Percentiles rank a stretch among this genome's conserved stretches.
phyloP scores from a whole-genome alignment of 2,113 vertebrate species.

The Lanius collurio region DNA sequence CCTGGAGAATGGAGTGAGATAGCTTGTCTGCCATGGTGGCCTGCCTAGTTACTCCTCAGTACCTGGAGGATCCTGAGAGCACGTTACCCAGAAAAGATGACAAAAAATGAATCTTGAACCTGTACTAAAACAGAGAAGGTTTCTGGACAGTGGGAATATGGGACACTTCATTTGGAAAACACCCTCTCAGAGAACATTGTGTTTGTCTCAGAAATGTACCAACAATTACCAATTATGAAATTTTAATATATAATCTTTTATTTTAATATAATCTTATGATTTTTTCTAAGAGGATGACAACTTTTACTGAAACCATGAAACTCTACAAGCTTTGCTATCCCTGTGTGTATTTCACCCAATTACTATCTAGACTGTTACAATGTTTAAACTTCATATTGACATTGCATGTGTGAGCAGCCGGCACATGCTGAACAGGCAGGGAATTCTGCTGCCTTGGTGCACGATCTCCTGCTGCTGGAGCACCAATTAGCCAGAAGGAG shows the following conservation, averaged over 20 bases:
- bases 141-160: background rate
- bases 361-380: background rate
- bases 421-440: constrained; percentile 7
- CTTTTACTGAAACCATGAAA: background rate
- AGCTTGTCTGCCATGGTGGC: background rate
- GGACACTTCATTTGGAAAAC: background rate
- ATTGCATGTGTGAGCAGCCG: background rate
- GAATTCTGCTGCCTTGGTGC: constrained; percentile 25
- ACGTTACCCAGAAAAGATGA: background rate
- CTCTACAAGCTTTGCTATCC: background rate
- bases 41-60: background rate
- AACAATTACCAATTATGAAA: background rate
- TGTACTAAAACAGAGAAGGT: background rate
- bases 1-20: background rate
- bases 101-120: background rate
- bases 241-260: background rate
- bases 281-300: background rate
- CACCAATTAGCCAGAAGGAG: constrained; percentile 45
- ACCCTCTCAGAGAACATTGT: background rate
- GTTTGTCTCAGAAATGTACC: background rate
- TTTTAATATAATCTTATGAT: background rate
- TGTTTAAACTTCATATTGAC: background rate
- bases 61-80: background rate
- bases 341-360: background rate
- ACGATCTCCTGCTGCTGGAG: background rate